Base-by-base conservation (phyloP, 2,797 vertebrate genomes). In the Garrulus glandarius region DNA sequence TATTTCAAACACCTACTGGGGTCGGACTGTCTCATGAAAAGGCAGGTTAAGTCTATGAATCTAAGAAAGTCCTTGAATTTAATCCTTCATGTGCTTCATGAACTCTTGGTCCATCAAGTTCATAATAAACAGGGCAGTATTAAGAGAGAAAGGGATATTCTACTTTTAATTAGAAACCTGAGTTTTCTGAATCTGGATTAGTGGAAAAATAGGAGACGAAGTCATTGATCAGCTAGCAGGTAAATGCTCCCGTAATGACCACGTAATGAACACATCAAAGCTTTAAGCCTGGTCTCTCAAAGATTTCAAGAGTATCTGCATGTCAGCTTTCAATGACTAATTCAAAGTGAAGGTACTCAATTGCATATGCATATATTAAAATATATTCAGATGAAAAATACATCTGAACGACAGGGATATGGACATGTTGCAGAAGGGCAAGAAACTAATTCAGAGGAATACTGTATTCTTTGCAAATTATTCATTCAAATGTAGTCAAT, bases 301-400 rank as follows among this genome's bases (percentile, higher is more conserved):
- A 80, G 37, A 55, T 15, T 75, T 89, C 13, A 60, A 20, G 22
- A 53, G 30, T 86, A 71, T 47, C 41, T 88, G 8, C 46, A 60
- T 37, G 43, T 83, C 44, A 89, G 7, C 15, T 80, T 67, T 55
- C 32, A 50, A 43, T 32, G 17, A 39, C 13, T 78, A 59, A 82
- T 68, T 83, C 52, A 89, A 82, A 80, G 15, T 69, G 32, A 91
- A 70, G 44, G 23, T 74, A 11, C 8, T 63, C n/a, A 59, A 5
- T 29, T 77, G 4, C 47, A 18, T 46, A 55, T 79, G n/a, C 27
- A 67, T 90, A n/a, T 53, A 83, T 71, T 84, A 46, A 90, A 94
- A 94, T 71, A 6, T 64, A 86, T 92, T 88, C 65, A 76, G 29
- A 84, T 86, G 22, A 90, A 93, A 94, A 88, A 86, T 75, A 49